These are phyloP conservation scores for Hylia prasina DNA, from an alignment of 2,113 vertebrate genomes.

Conservation along the genomic window DNA sequence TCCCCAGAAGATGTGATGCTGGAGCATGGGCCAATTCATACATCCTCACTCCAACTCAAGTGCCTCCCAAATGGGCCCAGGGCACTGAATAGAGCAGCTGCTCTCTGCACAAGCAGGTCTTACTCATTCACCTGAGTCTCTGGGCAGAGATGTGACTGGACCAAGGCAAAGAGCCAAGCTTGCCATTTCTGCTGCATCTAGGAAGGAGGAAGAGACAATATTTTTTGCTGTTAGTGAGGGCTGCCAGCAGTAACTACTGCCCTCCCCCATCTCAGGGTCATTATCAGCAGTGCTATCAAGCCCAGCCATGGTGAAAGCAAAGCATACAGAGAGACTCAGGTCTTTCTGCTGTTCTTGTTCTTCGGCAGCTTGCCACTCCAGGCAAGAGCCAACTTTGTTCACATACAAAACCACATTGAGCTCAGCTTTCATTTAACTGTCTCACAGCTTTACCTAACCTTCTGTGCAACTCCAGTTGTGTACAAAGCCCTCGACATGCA, in stretches of 20 bases:
- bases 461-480: not conserved
- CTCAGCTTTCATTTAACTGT: not conserved
- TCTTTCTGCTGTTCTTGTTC: not conserved
- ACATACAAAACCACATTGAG: not conserved
- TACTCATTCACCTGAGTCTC: slow-evolving; percentile 1
- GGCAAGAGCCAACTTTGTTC: not conserved
- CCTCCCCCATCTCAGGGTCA: not conserved
- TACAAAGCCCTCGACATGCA: not conserved
- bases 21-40: not conserved
- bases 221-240: not conserved
- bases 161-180: slow-evolving; percentile 12
- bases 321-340: not conserved
- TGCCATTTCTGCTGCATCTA: not conserved
- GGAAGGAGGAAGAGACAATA: not conserved
- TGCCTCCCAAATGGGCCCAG: not conserved
- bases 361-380: not conserved
- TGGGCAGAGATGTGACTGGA: not conserved
- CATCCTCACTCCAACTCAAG: not conserved
- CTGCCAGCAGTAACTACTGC: not conserved
- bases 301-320: not conserved
- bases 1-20: not conserved
- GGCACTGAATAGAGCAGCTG: not conserved
- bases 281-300: not conserved
- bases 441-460: not conserved
- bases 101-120: not conserved